A percentile compares a stretch with the other conserved stretches of the same genome.
Conservation (phyloP, 2,888 invertebrate genomes). For the Mimachlamys varia region DNA sequence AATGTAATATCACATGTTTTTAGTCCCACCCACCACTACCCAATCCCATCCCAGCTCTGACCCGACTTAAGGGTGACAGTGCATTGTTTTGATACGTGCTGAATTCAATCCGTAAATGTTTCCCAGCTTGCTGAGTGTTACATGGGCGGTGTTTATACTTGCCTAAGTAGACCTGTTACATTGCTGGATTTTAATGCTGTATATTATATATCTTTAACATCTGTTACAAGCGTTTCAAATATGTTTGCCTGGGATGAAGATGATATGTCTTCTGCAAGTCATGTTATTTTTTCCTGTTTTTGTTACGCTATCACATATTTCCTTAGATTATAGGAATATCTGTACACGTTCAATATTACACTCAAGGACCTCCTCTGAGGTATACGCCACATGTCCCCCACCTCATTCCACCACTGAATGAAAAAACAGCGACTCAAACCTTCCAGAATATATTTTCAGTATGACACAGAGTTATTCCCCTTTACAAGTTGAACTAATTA, state of each 20-base stretch:
- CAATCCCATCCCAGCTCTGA: background rate
- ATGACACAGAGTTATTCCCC: background rate
- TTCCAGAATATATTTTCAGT: too few species aligned
- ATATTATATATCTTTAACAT: background rate
- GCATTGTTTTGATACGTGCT: background rate
- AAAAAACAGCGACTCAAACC: too few species aligned
- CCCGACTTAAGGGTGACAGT: background rate
- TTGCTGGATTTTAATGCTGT: background rate
- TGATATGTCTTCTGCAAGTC: background rate
- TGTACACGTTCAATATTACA: background rate
- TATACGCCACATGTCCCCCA: background rate
- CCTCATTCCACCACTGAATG: background rate
- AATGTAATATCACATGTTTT: background rate
- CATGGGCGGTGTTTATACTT: background rate
- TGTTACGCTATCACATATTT: background rate
- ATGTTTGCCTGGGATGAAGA: background rate
- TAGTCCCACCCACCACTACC: background rate
- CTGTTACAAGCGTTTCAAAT: constrained; percentile 1
- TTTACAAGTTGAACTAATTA: background rate
- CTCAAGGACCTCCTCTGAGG: background rate
- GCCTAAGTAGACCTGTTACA: background rate
- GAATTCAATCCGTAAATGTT: background rate
- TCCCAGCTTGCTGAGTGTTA: background rate
- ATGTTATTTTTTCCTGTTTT: background rate
- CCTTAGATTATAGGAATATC: background rate